Evolutionary conservation across 2,113 vertebrate species (phyloP).

Genomic region (Ciconia boyciana): DNA sequence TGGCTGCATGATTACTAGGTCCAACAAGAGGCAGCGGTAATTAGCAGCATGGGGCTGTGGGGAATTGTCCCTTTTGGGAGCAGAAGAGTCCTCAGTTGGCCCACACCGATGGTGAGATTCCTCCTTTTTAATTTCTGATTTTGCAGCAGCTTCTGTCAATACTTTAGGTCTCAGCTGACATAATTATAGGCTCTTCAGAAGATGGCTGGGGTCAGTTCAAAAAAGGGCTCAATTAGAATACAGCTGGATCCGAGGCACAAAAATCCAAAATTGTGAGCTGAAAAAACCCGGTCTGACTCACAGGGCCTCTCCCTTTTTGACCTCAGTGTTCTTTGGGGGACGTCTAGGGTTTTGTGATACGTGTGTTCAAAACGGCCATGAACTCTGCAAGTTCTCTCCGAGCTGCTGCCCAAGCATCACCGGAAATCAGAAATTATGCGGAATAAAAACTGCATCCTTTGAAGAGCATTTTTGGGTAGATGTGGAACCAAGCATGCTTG

Average conservation of each 20-base stretch:
- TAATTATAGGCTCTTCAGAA: neutral
- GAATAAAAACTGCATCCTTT: neutral
- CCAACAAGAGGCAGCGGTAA: neutral
- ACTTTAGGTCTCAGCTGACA: neutral
- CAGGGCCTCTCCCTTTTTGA: neutral
- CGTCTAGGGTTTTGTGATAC: neutral
- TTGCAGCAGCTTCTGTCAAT: neutral
- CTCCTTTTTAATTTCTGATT: neutral
- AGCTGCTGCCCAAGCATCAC: neutral
- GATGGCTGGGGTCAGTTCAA: neutral
- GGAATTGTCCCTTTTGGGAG: neutral
- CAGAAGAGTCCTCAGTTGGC: neutral
- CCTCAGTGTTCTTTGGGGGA: neutral
- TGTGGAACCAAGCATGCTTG: neutral
- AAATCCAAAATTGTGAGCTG: neutral
- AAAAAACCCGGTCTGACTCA: neutral
- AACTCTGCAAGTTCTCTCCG: neutral
- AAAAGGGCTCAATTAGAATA: neutral
- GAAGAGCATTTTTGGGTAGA: neutral
- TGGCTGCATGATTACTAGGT: neutral
- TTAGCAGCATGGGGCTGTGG: neutral
- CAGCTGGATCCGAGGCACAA: neutral
- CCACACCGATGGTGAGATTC: neutral
- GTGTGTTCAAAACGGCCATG: neutral
- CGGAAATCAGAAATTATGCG: neutral